Conservation (phyloP, 2,113 vertebrate species). For the Neolamprologus variostigma region DNA sequence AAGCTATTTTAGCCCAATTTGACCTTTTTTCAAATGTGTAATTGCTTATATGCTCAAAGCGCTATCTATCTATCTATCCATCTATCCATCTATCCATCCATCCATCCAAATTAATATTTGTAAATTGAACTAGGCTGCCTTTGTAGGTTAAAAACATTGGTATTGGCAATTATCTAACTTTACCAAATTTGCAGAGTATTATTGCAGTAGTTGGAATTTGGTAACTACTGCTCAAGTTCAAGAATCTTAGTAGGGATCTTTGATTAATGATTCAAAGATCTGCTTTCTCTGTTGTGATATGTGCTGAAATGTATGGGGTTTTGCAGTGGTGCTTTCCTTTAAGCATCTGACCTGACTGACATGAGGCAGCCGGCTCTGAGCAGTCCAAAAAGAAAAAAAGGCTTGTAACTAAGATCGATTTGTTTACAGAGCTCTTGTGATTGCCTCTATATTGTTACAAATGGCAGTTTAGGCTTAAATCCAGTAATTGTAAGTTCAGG, state of each 20-base stretch:
- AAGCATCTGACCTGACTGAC: background rate
- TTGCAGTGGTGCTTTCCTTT: background rate
- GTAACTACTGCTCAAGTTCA: background rate
- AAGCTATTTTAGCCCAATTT: background rate
- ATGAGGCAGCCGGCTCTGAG: background rate
- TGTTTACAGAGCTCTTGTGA: slow-evolving; percentile 13
- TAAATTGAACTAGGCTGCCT: background rate
- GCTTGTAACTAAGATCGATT: slow-evolving; percentile 20
- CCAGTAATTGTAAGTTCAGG: slow-evolving; percentile 33
- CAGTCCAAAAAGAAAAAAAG: background rate
- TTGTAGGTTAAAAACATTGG: background rate
- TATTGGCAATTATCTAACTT: background rate
- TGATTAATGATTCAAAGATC: background rate
- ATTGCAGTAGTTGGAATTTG: background rate
- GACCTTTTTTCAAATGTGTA: background rate
- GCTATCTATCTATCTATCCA: background rate
- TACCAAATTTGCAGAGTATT: background rate
- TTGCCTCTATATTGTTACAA: slow-evolving; percentile 9
- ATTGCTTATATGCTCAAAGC: background rate
- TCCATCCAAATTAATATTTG: background rate
- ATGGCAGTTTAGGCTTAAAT: slow-evolving; percentile 32
- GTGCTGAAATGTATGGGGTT: background rate
- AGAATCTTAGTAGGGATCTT: background rate
- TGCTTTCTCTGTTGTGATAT: background rate
- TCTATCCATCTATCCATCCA: background rate